Evolutionary conservation across 2,113 vertebrate genomes (phyloP), one percentile per base, ranked within the genome.

Genomic region (Lamprologus speciosus): DNA sequence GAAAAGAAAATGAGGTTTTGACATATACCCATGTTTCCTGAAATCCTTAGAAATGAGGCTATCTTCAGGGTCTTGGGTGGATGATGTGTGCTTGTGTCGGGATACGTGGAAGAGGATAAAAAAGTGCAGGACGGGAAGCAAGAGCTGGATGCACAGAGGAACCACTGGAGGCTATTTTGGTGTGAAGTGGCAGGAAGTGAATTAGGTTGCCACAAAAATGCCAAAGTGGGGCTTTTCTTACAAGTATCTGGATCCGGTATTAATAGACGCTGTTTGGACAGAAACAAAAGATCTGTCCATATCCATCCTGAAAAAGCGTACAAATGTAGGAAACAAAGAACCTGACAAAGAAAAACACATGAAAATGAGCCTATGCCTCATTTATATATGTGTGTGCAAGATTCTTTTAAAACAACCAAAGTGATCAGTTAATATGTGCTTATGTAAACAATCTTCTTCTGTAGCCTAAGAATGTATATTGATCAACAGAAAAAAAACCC

Each of bases 121-220:
- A 84, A 58, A 65, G 80, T 73, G 82, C 21, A 68, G 84, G 88
- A 54, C 84, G 93, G 93, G 92, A 95, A 96, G 92, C 91, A 91
- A 88, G 92, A 95, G 86, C 85, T 91, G 81, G 84, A 88, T 37
- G 75, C 80, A 84, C 21, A 47, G 75, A 89, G 88, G 89, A 94
- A 94, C 92, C 89, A 93, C 88, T 88, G 83, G 78, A 83, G 89
- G 90, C 68, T 92, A 26, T 87, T 79, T 86, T 94, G 87, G 94
- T 93, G 93, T 92, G 91, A 93, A 88, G 85, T 91, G 94, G 78
- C 93, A 96, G 95, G 94, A 96, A 96, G 91, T 93, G 54, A 93
- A 90, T 93, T 83, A 73, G 88, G 83, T 75, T 80, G 65, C 73
- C 87, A 28, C 82, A 87, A 84, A 90, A 90, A 86, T 26, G 90